A percentile compares a stretch with the other conserved stretches of the same genome.
Conservation (phyloP, 2,113 vertebrate species). For the Lagopus muta region DNA sequence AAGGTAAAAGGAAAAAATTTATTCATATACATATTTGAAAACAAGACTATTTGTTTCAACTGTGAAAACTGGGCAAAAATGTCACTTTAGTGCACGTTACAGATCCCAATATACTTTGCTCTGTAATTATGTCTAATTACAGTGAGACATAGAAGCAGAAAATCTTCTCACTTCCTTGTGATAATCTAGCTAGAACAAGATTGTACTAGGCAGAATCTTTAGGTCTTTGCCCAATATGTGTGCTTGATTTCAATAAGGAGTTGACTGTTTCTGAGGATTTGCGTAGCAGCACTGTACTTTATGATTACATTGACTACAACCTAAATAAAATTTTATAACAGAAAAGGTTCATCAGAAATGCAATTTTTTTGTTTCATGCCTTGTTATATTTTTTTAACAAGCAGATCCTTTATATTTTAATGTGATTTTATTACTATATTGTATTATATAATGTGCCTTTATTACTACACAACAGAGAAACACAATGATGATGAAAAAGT, state of each 20-base stretch:
- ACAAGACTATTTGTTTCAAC: neutral
- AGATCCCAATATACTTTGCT: neutral
- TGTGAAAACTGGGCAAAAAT: neutral
- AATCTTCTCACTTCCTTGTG: neutral
- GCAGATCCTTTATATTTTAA: neutral
- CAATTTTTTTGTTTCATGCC: neutral
- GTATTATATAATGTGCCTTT: neutral
- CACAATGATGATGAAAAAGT: neutral
- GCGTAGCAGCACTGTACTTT: neutral
- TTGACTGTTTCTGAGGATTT: neutral
- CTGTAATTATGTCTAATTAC: neutral
- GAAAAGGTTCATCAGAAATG: neutral
- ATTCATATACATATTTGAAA: neutral
- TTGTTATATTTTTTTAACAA: neutral
- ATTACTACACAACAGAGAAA: neutral
- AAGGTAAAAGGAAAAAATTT: neutral
- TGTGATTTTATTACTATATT: neutral
- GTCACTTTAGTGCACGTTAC: neutral
- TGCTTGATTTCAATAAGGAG: neutral
- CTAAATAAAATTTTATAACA: neutral
- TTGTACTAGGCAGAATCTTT: neutral
- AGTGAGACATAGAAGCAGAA: neutral
- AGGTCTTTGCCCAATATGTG: neutral
- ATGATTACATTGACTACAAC: neutral
- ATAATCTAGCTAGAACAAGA: neutral